Percentiles rank a stretch among this genome's conserved stretches.
Conservation (phyloP, 1,140 invertebrate genomes). For the Habropoda laboriosa region DNA sequence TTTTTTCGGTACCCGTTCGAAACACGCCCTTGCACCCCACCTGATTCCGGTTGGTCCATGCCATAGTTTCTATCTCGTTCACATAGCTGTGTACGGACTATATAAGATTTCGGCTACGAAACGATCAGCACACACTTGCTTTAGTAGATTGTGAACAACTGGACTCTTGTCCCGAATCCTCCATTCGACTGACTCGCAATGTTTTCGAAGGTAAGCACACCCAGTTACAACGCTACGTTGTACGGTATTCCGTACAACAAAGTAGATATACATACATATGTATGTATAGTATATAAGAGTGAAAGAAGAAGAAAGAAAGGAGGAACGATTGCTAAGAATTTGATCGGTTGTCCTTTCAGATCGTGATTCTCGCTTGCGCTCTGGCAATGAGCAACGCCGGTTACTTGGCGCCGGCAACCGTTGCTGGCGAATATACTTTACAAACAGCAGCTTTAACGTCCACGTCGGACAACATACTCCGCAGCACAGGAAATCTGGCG, state of each 20-base stretch:
- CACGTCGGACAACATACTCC: conserved; percentile 84
- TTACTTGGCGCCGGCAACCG: conserved; percentile 61
- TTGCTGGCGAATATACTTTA: conserved; percentile 43
- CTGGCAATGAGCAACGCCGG: conserved; percentile 76
- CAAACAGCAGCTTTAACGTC: conserved; percentile 83
- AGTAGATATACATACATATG: not conserved
- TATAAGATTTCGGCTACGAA: conserved; percentile 47
- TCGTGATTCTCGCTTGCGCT: conserved; percentile 79
- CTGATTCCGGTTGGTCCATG: not conserved
- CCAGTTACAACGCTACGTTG: not conserved
- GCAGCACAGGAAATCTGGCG: conserved; percentile 85
- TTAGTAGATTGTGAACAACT: conserved; percentile 39
- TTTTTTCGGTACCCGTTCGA: conserved; percentile 21
- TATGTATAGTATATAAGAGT: not conserved
- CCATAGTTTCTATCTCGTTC: not conserved
- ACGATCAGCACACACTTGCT: conserved; percentile 24
- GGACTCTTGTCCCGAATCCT: conserved; percentile 51
- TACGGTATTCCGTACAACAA: too few relatives aligned
- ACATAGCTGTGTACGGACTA: not conserved
- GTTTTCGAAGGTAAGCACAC: conserved; percentile 63
- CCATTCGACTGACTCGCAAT: conserved; percentile 29
- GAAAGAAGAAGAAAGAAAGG: not conserved
- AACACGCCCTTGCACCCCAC: conserved; percentile 47
- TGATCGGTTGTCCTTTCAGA: conserved; percentile 69
- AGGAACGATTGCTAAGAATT: not conserved